Evolutionary conservation across 2,797 vertebrate species (phyloP).

Genomic region (Crenichthys baileyi): DNA sequence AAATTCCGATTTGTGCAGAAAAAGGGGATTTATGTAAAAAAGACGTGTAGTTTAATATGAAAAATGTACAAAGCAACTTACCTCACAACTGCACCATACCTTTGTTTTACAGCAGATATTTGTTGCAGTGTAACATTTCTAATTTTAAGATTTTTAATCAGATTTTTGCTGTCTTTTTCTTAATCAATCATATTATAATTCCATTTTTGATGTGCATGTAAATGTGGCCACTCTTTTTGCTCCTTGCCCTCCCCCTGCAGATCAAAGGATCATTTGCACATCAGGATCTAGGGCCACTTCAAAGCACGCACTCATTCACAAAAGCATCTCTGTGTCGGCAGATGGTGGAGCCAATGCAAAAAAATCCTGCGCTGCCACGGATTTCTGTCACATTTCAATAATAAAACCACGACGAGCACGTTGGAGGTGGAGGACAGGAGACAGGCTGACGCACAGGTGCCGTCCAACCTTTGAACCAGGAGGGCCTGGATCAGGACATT

Average conservation of each 20-base stretch:
- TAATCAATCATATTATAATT: slow-evolving; percentile 38
- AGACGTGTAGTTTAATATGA: background rate
- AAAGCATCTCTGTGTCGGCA: slow-evolving; percentile 62
- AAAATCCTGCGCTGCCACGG: slow-evolving; percentile 25
- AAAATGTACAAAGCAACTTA: background rate
- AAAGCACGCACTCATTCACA: slow-evolving; percentile 62
- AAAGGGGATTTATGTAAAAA: background rate
- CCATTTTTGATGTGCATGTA: slow-evolving; percentile 46
- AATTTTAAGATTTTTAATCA: slow-evolving; percentile 4
- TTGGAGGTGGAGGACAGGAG: slow-evolving; percentile 12
- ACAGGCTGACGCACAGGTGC: slow-evolving; percentile 40
- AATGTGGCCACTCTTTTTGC: slow-evolving; percentile 48
- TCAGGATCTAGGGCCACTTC: slow-evolving; percentile 69
- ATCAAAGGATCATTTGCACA: slow-evolving; percentile 80
- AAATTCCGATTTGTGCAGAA: background rate
- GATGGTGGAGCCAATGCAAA: slow-evolving; percentile 15
- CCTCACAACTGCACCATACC: background rate
- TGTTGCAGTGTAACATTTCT: background rate
- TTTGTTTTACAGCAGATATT: background rate
- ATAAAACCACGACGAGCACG: slow-evolving; percentile 23
- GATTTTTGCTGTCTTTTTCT: slow-evolving; percentile 12
- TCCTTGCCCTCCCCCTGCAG: slow-evolving; percentile 30
- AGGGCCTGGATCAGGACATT: slow-evolving; percentile 18
- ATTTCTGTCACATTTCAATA: slow-evolving; percentile 43
- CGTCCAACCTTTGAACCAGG: slow-evolving; percentile 47